Evolutionary conservation across 2,113 vertebrate genomes (phyloP), one percentile per base, ranked within the genome.

Genomic region (Cathartes aura): DNA sequence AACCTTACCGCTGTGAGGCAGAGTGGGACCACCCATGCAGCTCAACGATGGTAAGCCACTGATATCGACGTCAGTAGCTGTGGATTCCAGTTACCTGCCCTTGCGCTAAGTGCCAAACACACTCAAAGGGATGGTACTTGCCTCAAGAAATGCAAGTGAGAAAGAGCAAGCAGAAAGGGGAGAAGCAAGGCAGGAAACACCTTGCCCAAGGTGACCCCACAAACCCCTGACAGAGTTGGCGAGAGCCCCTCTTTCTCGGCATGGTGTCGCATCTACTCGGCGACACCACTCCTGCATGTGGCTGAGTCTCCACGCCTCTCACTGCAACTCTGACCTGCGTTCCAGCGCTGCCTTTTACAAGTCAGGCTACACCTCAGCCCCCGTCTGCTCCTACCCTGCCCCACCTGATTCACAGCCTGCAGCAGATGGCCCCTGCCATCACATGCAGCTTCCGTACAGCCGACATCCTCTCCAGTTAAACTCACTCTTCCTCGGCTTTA

Each of bases 381-480:
- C 56, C 4, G 0, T 8, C 36, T 5, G 30, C n/a, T n/a, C 56
- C 47, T 42, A 45, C 42, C 42, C 70, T 32, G 34, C 29, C 58
- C 12, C 63, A 42, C 23, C 32, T 12, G 11, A 60, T 21, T 36
- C 74, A 17, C 48, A 52, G 87, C 43, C 21, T 17, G 23, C 60
- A 45, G 23, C 55, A 24, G n/a, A 29, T 3, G 1, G 43, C 12
- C 24, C n/a, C 47, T 5, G 30, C 48, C 72, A 43, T 19, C 56
- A 12, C 56, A 9, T 0, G 4, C 19, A 8, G n/a, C 64, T 62
- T 16, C 55, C 5, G 0, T 22, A 17, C 55, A 11, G 56, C 67
- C 10, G 13, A 58, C 48, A 16, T 8, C 40, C 24, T 17, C 64
- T 2, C 47, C 2, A 0, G 20, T 53, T 55, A 16, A 85, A 56